These are phyloP conservation scores for Diglossa brunneiventris DNA, from an alignment of 2,113 vertebrate species.

Conservation along the genomic window DNA sequence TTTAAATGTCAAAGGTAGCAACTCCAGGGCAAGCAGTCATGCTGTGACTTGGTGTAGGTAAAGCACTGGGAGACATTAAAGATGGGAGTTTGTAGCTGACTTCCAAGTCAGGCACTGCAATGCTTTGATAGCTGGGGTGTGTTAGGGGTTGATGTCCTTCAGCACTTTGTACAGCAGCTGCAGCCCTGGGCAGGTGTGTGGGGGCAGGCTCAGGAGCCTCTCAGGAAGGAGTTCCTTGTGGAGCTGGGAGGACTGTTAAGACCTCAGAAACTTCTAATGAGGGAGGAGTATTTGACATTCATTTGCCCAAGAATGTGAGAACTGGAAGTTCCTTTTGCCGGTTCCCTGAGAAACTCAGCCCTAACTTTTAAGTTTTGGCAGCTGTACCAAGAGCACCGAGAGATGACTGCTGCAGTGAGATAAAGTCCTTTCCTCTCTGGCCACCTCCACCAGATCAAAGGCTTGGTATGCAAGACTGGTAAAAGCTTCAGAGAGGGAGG, in stretches of 20 bases:
- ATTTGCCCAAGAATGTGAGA: not conserved
- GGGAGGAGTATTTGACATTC: not conserved
- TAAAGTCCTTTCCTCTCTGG: not conserved
- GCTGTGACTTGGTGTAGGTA: not conserved
- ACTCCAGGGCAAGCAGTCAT: not conserved
- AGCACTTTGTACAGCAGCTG: not conserved
- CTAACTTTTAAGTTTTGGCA: not conserved
- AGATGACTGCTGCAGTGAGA: not conserved
- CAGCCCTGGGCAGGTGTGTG: not conserved
- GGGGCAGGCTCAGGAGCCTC: not conserved
- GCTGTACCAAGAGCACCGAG: not conserved
- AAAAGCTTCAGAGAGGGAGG: not conserved
- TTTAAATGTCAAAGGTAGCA: not conserved
- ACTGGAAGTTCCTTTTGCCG: not conserved
- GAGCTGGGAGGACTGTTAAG: not conserved
- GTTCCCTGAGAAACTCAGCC: not conserved
- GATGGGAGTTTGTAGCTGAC: not conserved
- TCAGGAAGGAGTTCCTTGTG: not conserved
- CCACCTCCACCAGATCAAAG: not conserved
- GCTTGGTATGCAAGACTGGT: not conserved
- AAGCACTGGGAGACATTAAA: not conserved
- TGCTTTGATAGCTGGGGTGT: not conserved
- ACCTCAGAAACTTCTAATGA: not conserved
- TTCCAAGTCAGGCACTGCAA: accelerated
- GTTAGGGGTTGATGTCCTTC: not conserved